Evolutionary conservation across 2,113 vertebrate genomes (phyloP), one percentile per base, ranked within the genome.

Genomic region (Sphaerodactylus townsendi): DNA sequence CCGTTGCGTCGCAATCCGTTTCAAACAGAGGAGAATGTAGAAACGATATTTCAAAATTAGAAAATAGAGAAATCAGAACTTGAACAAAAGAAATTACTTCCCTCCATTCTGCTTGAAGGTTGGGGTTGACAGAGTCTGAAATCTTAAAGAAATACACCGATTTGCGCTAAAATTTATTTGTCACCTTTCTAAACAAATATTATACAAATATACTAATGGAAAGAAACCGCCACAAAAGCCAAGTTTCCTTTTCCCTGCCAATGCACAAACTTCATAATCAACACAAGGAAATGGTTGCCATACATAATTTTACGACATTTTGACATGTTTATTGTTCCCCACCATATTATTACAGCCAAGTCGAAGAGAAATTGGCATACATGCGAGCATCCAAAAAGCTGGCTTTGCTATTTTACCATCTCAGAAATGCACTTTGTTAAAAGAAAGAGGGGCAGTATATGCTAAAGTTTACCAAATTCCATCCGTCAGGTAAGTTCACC

Each of bases 391-490:
- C 35, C 5, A 11, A n/a, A n/a, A 33, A 41, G 39, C 50, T 71
- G 21, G 17, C 9, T 41, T 17, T 41, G 48, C 68, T 44, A 59
- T 68, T 79, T 48, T 23, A 30, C 41, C 30, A 13, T 59, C 28
- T 41, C 37, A 8, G 46, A 56, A 69, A 77, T 25, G 13, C 56
- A 59, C 35, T 71, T 30, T 10, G 23, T 44, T 78, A 50, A 84
- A 84, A 77, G 66, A 33, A 25, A 44, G 44, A 15, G 46, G 75
- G n/a, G 5, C 10, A 85, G 72, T 8, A 13, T 91, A 59, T 44
- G 75, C 69, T 72, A 17, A 35, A 41, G 79, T 84, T 74, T 81
- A 11, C 23, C 86, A 89, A 79, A 50, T 65, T 88, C 33, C 73
- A 39, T 59, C 53, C 11, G 28, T 15, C 79, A 90, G n/a, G 35